Percentiles rank a stretch among this genome's conserved stretches.
phyloP scores from a whole-genome alignment of 1,140 invertebrate species.

The Oncopeltus fasciatus region DNA sequence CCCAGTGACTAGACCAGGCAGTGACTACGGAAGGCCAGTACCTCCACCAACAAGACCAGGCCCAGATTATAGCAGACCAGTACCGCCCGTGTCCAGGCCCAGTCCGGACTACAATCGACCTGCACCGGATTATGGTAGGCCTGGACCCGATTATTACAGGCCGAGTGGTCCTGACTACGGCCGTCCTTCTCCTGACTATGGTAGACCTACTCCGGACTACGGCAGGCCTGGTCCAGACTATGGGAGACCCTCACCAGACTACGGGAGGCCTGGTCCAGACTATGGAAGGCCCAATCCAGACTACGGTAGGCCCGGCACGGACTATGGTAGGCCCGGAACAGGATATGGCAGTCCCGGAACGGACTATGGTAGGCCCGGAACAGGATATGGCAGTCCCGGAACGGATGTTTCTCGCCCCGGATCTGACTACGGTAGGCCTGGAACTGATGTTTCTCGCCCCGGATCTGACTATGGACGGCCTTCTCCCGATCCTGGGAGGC shows the following conservation, averaged over 20 bases:
- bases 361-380: neutral
- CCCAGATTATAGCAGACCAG: neutral
- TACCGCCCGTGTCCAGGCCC: neutral
- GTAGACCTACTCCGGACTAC: neutral
- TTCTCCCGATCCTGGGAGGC: neutral
- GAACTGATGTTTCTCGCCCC: neutral
- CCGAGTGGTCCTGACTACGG: neutral
- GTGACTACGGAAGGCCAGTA: neutral
- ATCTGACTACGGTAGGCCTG: neutral
- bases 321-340: neutral
- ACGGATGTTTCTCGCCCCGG: too few species aligned
- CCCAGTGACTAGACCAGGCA: too few species aligned
- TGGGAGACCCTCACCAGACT: neutral
- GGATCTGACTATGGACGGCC: too few species aligned
- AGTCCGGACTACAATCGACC: neutral
- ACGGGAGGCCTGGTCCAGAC: neutral
- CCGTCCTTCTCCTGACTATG: neutral
- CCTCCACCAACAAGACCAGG: neutral
- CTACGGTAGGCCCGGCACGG: neutral
- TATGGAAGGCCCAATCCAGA: neutral
- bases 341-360: neutral
- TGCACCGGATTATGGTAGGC: neutral
- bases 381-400: too few species aligned
- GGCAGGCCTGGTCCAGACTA: neutral
- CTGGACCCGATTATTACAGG: neutral